Conservation (phyloP, 2,888 invertebrate species). For the Autographa pulchrina region DNA sequence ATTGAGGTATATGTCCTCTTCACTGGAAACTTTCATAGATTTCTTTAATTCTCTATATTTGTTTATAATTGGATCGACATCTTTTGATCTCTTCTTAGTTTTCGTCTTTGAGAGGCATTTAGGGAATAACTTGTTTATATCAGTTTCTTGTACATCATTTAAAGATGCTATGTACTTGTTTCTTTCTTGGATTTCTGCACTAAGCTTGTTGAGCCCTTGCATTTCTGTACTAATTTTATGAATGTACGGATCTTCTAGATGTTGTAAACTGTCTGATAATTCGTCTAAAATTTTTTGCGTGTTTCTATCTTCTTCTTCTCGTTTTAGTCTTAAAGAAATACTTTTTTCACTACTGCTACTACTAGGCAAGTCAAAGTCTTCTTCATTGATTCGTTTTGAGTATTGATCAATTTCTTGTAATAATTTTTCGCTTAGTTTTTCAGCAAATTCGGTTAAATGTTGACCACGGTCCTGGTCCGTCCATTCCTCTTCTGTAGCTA, state of each 20-base stretch:
- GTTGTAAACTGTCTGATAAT: constrained; percentile 86
- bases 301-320: constrained; percentile 85
- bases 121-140: constrained; percentile 84
- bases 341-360: constrained; percentile 87
- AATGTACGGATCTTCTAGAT: constrained; percentile 90
- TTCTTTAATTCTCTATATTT: constrained; percentile 86
- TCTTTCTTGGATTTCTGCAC: constrained; percentile 89
- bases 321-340: constrained; percentile 86
- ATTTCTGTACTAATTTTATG: constrained; percentile 90
- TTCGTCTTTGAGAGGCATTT: constrained; percentile 87
- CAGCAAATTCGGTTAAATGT: constrained; percentile 94
- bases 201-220: constrained; percentile 89
- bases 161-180: constrained; percentile 89
- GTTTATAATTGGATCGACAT: constrained; percentile 86
- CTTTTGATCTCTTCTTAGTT: constrained; percentile 86
- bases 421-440: constrained; percentile 94
- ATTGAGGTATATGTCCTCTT: constrained; percentile 83
- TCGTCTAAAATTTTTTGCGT: constrained; percentile 86
- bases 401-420: constrained; percentile 93
- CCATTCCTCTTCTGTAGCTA: constrained; percentile 89
- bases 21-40: constrained; percentile 83
- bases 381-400: constrained; percentile 87
- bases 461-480: constrained; percentile 91
- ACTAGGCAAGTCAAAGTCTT: constrained; percentile 87
- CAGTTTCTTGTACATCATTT: constrained; percentile 86